phyloP scores from a whole-genome alignment of 2,888 invertebrate genomes.

The Amphipyra berbera region DNA sequence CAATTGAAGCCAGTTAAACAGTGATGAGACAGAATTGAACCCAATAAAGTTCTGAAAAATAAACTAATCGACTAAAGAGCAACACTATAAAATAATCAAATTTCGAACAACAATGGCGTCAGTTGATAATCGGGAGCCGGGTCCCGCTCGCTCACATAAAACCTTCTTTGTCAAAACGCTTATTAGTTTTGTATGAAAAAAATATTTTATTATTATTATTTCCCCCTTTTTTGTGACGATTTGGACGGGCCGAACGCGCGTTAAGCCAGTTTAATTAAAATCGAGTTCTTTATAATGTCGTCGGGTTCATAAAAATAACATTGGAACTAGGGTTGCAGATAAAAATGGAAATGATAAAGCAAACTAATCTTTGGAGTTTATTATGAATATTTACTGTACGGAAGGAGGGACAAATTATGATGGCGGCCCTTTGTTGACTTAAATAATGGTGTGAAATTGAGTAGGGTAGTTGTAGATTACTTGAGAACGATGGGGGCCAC shows the following conservation, averaged over 20 bases:
- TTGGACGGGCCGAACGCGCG: constrained; percentile 64
- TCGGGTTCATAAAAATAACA: constrained; percentile 87
- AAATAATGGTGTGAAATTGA: constrained; percentile 80
- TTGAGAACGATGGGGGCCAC: constrained; percentile 27
- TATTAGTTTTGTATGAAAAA: constrained; percentile 69
- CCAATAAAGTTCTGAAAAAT: constrained; percentile 14
- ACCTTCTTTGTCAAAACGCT: constrained; percentile 79
- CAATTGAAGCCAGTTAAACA: neutral
- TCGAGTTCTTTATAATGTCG: constrained; percentile 70
- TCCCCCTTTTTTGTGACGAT: constrained; percentile 58
- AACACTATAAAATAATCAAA: constrained; percentile 82
- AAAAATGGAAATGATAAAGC: constrained; percentile 60
- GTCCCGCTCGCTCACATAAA: constrained; percentile 76
- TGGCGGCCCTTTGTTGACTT: constrained; percentile 80
- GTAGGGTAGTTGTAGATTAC: constrained; percentile 59
- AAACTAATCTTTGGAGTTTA: constrained; percentile 52
- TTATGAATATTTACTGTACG: constrained; percentile 77
- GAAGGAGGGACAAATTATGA: constrained; percentile 70
- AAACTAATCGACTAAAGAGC: constrained; percentile 62
- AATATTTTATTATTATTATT: constrained; percentile 62
- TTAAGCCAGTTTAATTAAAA: constrained; percentile 87
- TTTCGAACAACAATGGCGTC: constrained; percentile 84
- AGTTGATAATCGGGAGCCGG: constrained; percentile 82
- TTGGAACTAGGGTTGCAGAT: constrained; percentile 41
- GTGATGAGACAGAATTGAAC: neutral